Evolutionary conservation across 2,113 vertebrate species (phyloP).

Genomic region (Zapornia atra): DNA sequence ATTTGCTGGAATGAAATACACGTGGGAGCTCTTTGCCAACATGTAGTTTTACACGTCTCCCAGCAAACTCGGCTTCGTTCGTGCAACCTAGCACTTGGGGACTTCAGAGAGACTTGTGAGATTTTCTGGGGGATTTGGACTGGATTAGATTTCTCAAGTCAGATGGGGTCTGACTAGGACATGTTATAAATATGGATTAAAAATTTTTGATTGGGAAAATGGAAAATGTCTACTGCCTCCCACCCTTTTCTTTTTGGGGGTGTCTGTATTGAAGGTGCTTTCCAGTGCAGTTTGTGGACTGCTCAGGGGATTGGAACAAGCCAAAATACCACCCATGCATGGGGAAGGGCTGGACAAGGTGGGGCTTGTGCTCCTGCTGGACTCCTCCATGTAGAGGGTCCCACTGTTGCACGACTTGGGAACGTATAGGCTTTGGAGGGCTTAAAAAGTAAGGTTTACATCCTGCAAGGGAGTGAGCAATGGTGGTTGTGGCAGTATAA

Average conservation of each 20-base stretch:
- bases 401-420: background rate
- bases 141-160: conserved; percentile 1
- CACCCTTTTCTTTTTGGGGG: background rate
- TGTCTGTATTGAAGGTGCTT: background rate
- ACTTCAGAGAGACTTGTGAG: background rate
- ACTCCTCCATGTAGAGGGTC: background rate
- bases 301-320: background rate
- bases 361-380: background rate
- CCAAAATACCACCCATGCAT: background rate
- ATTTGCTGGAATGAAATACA: conserved; percentile 25
- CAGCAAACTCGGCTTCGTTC: background rate
- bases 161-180: background rate
- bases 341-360: background rate
- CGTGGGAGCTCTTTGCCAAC: conserved; percentile 31
- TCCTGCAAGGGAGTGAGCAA: background rate
- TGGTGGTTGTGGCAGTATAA: background rate
- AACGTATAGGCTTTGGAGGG: background rate
- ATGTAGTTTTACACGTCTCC: conserved; percentile 7
- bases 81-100: background rate
- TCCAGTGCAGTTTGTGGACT: background rate
- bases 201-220: background rate
- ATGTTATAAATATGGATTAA: background rate
- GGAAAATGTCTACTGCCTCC: background rate
- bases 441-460: background rate
- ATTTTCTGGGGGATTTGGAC: conserved; percentile 14